These are phyloP conservation scores for Labrus mixtus DNA, from an alignment of 2,113 vertebrate genomes.

Conservation along the genomic window DNA sequence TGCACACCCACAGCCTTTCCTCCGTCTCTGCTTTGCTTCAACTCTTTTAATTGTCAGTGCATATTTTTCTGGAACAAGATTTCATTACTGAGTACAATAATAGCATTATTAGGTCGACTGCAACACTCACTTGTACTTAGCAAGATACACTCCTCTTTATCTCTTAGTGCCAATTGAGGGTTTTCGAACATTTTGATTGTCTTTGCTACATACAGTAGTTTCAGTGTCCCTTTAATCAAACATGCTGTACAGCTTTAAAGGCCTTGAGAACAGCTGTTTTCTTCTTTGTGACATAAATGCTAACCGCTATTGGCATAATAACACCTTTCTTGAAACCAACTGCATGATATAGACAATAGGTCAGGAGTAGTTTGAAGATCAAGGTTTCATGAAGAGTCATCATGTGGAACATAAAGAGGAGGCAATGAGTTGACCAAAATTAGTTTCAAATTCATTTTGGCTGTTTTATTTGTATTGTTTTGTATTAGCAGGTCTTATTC, in stretches of 20 bases:
- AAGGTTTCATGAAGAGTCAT: no score
- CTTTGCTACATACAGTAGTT: constrained; percentile 5
- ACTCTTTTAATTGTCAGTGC: constrained; percentile 43
- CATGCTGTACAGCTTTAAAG: constrained; percentile 16
- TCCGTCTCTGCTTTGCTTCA: constrained; percentile 29
- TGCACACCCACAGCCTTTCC: constrained; percentile 31
- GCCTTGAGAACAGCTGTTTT: background rate
- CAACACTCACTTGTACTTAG: constrained; percentile 23
- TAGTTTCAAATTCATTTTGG: no score
- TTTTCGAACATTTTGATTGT: constrained; percentile 53
- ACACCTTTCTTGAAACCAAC: background rate
- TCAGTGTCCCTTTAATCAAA: constrained; percentile 10
- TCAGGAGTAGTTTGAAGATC: no score
- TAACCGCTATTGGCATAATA: no score
- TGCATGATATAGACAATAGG: no score
- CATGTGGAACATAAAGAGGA: no score
- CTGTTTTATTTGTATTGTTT: no score
- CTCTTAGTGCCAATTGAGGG: constrained; percentile 12
- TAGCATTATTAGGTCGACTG: constrained; percentile 36
- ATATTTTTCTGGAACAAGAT: constrained; percentile 29
- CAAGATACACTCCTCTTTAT: constrained; percentile 30
- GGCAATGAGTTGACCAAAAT: no score
- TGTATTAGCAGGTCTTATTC: background rate
- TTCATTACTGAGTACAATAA: constrained; percentile 40
- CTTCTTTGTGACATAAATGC: no score